Base-by-base conservation (phyloP, 2,797 vertebrate genomes). In the Sebastes cheni region DNA sequence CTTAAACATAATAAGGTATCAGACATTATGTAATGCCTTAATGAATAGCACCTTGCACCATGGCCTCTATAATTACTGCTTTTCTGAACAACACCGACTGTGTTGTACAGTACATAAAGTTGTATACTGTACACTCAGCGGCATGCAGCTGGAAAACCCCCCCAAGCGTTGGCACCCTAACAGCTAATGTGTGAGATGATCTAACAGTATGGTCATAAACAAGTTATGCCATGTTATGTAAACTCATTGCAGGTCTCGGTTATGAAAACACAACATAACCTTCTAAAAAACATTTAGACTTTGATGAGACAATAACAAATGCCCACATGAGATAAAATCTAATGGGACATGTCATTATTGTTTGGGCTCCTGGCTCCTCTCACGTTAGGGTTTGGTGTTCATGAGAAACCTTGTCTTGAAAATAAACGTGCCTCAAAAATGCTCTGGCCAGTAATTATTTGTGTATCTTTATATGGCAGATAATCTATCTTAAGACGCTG, bases 21-120 rank as follows among this genome's bases (percentile, higher is more conserved):
- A 77, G 72, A 77, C 60, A 52, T 71, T 36, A 54, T 62, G 23
- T 55, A 55, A 80, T 61, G 18, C 22, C 54, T 60, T 78, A 54
- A 70, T 61, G 29, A 39, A 22, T 42, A 50, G 4, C 30, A 36
- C 27, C 23, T 11, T 46, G 7, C 54, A 74, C 67, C 6, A 36
- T 16, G 12, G 30, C 34, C 52, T n/a, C 34, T 72, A 27, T 75
- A 10, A 34, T 79, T 55, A 8, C 2, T 30, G 16, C 25, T 29
- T 69, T 59, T 25, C 54, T 72, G 61, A 58, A 60, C 14, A 67
- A 22, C 18, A 46, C 36, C 25, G 9, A 65, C 5, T 32, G 59
- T 25, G 18, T 8, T 27, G 3, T 39, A 14, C 46, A 76, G 39
- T 55, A 72, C 67, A 75, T 4, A 42, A 42, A 42, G 14, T 23